Conservation (phyloP, 2,888 invertebrate species). For the Lithophane socia region DNA sequence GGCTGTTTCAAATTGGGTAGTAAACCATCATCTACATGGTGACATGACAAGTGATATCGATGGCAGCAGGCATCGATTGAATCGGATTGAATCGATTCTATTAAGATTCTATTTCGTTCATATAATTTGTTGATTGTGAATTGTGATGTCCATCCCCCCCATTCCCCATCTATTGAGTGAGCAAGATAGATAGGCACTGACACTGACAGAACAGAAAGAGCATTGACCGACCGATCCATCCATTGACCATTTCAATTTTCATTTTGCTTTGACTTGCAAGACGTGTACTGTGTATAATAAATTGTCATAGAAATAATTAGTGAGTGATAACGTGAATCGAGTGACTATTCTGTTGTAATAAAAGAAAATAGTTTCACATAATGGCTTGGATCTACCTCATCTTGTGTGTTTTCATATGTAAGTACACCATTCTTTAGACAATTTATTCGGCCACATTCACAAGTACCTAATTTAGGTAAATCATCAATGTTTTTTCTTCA, state of each 20-base stretch:
- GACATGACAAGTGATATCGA: no score
- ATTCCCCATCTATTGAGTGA: background rate
- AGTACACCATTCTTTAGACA: slow-evolving; percentile 23
- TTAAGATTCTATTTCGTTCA: no score
- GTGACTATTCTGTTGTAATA: background rate
- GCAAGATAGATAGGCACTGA: background rate
- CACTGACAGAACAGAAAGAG: background rate
- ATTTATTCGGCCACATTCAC: background rate
- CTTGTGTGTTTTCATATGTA: slow-evolving; percentile 47
- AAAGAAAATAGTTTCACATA: background rate
- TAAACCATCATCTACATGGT: no score
- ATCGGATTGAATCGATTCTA: no score
- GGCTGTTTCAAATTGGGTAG: no score
- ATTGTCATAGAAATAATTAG: background rate
- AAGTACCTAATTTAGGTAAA: background rate
- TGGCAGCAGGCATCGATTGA: no score
- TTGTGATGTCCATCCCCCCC: background rate
- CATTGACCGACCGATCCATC: background rate
- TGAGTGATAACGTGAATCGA: slow-evolving; percentile 7
- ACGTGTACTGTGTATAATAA: background rate
- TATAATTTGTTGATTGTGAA: no score
- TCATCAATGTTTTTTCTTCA: slow-evolving; percentile 3
- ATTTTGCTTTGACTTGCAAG: background rate
- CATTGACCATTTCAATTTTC: background rate
- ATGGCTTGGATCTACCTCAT: slow-evolving; percentile 49